phyloP scores from a whole-genome alignment of 1,140 invertebrate species.

The Papilio machaon region DNA sequence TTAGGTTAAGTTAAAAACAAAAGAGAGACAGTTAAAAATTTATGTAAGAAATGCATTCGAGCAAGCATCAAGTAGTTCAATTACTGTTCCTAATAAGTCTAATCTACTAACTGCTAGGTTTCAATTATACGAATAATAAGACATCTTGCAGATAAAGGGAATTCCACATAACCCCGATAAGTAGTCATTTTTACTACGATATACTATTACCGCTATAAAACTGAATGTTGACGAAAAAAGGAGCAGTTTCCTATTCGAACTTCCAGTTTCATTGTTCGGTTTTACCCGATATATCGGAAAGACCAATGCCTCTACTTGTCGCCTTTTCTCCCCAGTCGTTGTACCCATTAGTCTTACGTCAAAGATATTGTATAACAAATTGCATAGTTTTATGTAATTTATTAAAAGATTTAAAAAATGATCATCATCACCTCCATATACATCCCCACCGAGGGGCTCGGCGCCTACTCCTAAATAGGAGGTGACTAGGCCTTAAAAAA shows the following conservation, averaged over 20 bases:
- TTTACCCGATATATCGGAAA: conserved; percentile 15
- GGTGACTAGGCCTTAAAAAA: too few relatives aligned
- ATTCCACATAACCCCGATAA: neutral
- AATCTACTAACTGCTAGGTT: neutral
- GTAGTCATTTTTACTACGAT: neutral
- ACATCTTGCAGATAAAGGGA: neutral
- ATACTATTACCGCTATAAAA: neutral
- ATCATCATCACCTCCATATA: too few relatives aligned
- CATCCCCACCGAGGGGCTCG: too few relatives aligned
- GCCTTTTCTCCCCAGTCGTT: neutral
- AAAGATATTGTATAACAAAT: neutral
- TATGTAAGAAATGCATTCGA: neutral
- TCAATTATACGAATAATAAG: neutral
- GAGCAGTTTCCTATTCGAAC: neutral
- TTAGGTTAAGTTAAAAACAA: too few relatives aligned
- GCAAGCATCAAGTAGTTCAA: neutral
- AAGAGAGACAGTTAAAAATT: neutral
- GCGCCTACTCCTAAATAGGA: too few relatives aligned
- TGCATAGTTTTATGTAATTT: neutral
- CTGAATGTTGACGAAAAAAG: neutral
- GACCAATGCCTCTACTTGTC: neutral
- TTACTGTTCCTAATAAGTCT: neutral
- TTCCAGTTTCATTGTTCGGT: conserved; percentile 11
- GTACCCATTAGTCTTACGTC: neutral
- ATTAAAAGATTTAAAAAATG: too few relatives aligned